Conservation (phyloP, 2,797 vertebrate species). For the Platalea minor region DNA sequence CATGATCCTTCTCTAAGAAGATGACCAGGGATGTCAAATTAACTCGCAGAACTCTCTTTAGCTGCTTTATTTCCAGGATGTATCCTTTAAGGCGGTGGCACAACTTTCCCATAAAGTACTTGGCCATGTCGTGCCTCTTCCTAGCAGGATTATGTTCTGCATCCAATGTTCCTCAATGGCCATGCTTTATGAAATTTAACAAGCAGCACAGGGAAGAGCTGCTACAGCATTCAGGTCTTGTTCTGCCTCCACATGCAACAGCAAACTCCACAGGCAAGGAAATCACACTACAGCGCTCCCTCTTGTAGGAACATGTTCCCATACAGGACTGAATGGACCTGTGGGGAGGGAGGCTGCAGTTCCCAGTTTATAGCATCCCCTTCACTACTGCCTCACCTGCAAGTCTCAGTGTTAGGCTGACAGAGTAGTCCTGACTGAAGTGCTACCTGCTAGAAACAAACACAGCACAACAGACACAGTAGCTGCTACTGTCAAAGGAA, state of each 20-base stretch:
- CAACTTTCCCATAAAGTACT: not conserved
- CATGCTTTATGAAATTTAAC: not conserved
- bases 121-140: not conserved
- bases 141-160: not conserved
- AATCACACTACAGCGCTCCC: not conserved
- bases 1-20: not conserved
- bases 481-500: not conserved
- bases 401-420: not conserved
- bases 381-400: not conserved
- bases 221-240: not conserved
- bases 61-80: not conserved
- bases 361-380: not conserved
- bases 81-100: not conserved
- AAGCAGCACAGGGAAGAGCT: not conserved
- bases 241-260: not conserved
- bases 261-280: not conserved
- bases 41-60: not conserved
- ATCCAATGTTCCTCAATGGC: not conserved
- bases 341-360: not conserved
- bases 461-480: not conserved
- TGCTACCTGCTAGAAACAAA: not conserved
- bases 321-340: not conserved
- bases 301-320: not conserved
- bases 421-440: not conserved
- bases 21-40: not conserved